A percentile compares a stretch with the other conserved stretches of the same genome.
phyloP scores from a whole-genome alignment of 1,140 invertebrate genomes.

The Saccostrea echinata region DNA sequence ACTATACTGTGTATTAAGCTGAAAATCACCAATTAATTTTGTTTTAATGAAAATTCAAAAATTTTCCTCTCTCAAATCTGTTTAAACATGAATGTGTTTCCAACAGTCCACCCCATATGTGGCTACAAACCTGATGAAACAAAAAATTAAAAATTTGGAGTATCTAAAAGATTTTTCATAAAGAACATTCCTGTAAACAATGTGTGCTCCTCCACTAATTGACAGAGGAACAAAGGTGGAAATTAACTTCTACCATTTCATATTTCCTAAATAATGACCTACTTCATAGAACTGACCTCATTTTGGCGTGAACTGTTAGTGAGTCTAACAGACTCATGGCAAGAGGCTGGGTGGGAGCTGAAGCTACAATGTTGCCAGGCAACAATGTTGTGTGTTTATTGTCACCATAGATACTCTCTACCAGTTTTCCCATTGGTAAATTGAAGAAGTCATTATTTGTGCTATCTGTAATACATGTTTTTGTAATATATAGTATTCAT shows the following conservation, averaged over 20 bases:
- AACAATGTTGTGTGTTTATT: constrained; percentile 77
- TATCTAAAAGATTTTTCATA: no score
- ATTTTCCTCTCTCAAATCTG: no score
- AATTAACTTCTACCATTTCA: not conserved
- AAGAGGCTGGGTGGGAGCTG: constrained; percentile 87
- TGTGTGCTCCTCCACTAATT: not conserved
- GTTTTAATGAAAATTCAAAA: not conserved
- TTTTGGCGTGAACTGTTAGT: constrained; percentile 97
- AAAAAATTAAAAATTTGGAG: not conserved
- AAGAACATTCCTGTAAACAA: no score
- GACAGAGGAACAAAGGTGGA: not conserved
- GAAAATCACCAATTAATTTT: constrained; percentile 29
- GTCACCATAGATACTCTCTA: constrained; percentile 92
- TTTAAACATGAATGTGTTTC: not conserved
- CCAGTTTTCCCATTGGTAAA: constrained; percentile 91
- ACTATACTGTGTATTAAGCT: constrained; percentile 96
- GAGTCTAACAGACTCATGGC: constrained; percentile 96
- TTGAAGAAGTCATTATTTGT: constrained; percentile 81
- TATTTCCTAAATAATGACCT: not conserved
- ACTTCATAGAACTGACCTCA: constrained; percentile 83
- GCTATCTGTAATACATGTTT: no score
- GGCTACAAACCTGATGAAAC: not conserved
- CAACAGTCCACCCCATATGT: not conserved
- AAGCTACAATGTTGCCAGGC: constrained; percentile 79
- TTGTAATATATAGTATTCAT: constrained; percentile 40